Evolutionary conservation across 2,113 vertebrate genomes (phyloP).

Genomic region (Pteruthius melanotis): DNA sequence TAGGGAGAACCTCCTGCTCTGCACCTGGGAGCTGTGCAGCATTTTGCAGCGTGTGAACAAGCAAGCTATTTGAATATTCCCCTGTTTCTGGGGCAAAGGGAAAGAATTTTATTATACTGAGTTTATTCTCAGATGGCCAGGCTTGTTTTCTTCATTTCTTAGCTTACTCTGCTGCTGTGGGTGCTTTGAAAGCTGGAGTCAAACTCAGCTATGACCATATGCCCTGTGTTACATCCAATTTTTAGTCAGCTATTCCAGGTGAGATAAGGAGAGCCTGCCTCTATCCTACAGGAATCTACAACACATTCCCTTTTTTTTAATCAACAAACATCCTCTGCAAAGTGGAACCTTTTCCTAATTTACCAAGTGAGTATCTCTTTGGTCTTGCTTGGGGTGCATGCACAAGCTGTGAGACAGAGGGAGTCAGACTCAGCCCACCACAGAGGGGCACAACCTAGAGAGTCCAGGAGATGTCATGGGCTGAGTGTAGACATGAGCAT

Average conservation of each 20-base stretch:
- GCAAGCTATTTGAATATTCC: not conserved
- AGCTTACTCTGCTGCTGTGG: not conserved
- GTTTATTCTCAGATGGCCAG: not conserved
- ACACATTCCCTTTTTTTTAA: not conserved
- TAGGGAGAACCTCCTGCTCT: not conserved
- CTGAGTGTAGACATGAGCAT: not conserved
- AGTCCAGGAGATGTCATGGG: not conserved
- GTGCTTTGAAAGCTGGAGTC: not conserved
- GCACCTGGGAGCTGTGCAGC: not conserved
- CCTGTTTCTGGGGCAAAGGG: not conserved
- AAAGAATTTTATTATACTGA: not conserved
- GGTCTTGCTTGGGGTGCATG: accelerated
- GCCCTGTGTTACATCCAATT: not conserved
- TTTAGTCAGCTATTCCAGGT: not conserved
- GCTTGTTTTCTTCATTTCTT: not conserved
- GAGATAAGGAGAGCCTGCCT: not conserved
- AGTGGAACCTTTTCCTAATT: not conserved
- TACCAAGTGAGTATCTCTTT: not conserved
- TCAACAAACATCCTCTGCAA: not conserved
- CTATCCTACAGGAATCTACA: not conserved
- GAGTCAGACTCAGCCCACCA: not conserved
- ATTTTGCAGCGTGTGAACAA: not conserved
- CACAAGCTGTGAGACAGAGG: not conserved
- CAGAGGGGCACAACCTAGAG: not conserved
- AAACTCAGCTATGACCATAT: not conserved